Percentiles rank a stretch among this genome's conserved stretches.
These are phyloP conservation scores for Corapipo altera DNA, from an alignment of 2,113 vertebrate genomes.

Conservation along the genomic window DNA sequence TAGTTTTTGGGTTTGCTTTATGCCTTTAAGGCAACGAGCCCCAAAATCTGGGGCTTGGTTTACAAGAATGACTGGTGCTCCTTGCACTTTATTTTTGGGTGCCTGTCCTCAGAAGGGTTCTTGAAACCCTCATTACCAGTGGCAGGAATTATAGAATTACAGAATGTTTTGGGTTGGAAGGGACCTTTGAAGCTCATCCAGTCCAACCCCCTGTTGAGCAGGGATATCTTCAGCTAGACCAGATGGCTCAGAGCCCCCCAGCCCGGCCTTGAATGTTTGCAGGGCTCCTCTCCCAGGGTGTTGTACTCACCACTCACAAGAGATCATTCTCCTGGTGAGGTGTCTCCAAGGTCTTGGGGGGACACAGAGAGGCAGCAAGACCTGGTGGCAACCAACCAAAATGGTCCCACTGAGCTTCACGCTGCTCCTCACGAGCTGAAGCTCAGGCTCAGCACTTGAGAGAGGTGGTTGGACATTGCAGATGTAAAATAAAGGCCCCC, in stretches of 20 bases:
- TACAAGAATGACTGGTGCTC: background rate
- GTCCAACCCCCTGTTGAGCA: background rate
- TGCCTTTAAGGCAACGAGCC: fast-evolving
- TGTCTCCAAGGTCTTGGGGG: fast-evolving
- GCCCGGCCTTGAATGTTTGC: background rate
- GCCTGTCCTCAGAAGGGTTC: background rate
- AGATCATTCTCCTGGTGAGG: background rate
- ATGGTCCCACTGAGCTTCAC: fast-evolving
- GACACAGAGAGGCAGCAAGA: background rate
- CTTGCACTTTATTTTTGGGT: background rate
- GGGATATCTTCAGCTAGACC: background rate
- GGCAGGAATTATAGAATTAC: fast-evolving
- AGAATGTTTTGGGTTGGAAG: background rate
- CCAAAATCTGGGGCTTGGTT: background rate
- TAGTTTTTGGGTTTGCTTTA: background rate
- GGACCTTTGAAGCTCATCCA: background rate
- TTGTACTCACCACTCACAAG: constrained; percentile 14
- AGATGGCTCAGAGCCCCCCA: background rate
- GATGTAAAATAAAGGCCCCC: background rate
- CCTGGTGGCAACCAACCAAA: background rate
- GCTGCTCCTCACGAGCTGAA: fast-evolving
- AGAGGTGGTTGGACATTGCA: fast-evolving
- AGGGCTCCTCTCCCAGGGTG: background rate
- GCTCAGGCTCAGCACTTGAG: fast-evolving
- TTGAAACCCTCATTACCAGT: fast-evolving